Base-by-base conservation (phyloP, 1,140 invertebrate species). In the Zaprionus ghesquierei region DNA sequence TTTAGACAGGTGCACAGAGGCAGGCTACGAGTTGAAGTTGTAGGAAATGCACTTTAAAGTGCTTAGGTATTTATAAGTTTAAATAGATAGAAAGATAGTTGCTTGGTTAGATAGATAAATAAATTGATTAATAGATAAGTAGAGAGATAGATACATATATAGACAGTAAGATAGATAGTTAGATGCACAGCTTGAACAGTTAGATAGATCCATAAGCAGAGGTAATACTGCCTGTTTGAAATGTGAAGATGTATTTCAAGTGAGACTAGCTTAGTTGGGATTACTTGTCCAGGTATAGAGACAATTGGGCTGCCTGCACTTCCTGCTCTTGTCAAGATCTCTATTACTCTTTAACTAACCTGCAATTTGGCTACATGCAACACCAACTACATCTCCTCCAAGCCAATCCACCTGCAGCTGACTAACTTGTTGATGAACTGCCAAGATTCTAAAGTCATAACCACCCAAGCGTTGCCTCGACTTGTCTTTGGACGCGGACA, bases 391-490 rank as follows among this genome's bases (percentile, higher is more conserved):
- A 20, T 46, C 4, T n/a, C n/a, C n/a, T n/a, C 18, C 10, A 15
- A 22, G 0, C 18, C 10, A 20, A 20, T 9, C 41, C 12, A 38
- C 35, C 35, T 38, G 35, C 41, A 20, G 8, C 41, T 46, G 18
- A 20, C 41, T 46, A 27, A 61, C 50, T 62, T 20, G 20, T 49
- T 62, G 60, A 51, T 51, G 60, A 62, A 51, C 50, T 62, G 49
- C 46, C 10, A 38, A 9, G 31, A 62, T 51, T 62, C 46, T 38
- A 22, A 31, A 35, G 49, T 25, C 3, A 51, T 51, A 20, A 18
- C 60, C 60, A 62, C 60, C 60, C 60, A 62, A 33, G 46, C 22
- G 60, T 50, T 23, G 13, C 38, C 12, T 9, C 15, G 38, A 0
- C 15, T 44, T 18, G 15, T 23, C 10, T 9, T 49, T 49, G 41